Evolutionary conservation across 2,888 invertebrate species (phyloP), one percentile per base, ranked within the genome.

Genomic region (Drosophila nigricruria): DNA sequence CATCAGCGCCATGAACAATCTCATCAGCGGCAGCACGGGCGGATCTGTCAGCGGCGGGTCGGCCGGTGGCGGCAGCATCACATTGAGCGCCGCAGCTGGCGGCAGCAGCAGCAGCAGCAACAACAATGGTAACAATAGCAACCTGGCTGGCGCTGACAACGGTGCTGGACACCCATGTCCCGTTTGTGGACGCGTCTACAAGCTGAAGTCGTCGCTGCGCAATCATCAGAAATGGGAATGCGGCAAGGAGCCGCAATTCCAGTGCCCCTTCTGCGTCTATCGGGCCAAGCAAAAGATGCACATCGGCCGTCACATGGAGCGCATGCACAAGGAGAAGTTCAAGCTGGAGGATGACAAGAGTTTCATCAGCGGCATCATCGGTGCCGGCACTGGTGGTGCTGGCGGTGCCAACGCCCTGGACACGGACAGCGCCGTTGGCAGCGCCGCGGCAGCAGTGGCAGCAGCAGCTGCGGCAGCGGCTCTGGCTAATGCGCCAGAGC

Each of bases 201-300:
- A 97, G 93, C 94, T 97, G 82, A 97, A 97, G 93, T 97, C 97
- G 82, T 97, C 97, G 70, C 93, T 96, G 88, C 94, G 96, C 73
- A 96, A 96, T 92, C 96, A 96, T 92, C 96, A 96, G 94, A 96
- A 96, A 93, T 96, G 96, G 96, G 96, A 96, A 93, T 96, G 96
- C 93, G 96, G 96, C 90, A 96, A 96, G 92, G 96, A 96, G 93
- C 96, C 96, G 23, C 96, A 96, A 93, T 96, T 96, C 92, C 95
- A 96, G 91, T 97, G 97, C 92, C 96, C 96, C 25, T 96, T 96
- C 93, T 97, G 97, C 93, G 96, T 96, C n/a, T 96, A 96, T 92
- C 95, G 96, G 88, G 96, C 96, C 90, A 96, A 96, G 91, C 96
- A 96, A 93, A 96, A 96, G 94, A 96, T 96, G 96, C 96, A 96